phyloP scores from a whole-genome alignment of 2,888 invertebrate species.

The Troides oblongomaculatus region DNA sequence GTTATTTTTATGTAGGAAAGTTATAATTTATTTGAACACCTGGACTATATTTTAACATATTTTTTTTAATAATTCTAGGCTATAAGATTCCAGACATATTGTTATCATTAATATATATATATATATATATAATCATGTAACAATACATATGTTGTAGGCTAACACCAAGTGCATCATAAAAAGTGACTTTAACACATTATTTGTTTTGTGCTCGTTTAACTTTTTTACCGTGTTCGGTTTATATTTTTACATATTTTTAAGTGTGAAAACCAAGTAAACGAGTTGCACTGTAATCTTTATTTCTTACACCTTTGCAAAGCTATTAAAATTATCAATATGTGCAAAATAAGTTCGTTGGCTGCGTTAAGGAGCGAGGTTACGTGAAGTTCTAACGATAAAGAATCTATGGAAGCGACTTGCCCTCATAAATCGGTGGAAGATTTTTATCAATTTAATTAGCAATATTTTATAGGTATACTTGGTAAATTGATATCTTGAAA shows the following conservation, averaged over 20 bases:
- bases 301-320: slow-evolving; percentile 1
- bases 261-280: not conserved
- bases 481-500: no score
- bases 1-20: no score
- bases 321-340: slow-evolving; percentile 5
- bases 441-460: slow-evolving; percentile 50
- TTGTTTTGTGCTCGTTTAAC: no score
- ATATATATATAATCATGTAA: no score
- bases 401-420: not conserved
- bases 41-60: no score
- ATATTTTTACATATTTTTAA: not conserved
- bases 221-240: not conserved
- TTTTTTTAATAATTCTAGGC: no score
- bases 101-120: no score
- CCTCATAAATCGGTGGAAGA: slow-evolving; percentile 34
- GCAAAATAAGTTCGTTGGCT: slow-evolving; percentile 9
- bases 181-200: no score
- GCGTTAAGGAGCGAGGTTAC: not conserved
- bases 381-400: not conserved
- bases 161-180: no score
- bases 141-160: no score
- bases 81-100: no score
- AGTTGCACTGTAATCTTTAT: not conserved
- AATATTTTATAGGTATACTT: slow-evolving; percentile 19
- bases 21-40: no score